Evolutionary conservation across 1,140 invertebrate species (phyloP), one percentile per base, ranked within the genome.

Genomic region (Gryon sp.): DNA sequence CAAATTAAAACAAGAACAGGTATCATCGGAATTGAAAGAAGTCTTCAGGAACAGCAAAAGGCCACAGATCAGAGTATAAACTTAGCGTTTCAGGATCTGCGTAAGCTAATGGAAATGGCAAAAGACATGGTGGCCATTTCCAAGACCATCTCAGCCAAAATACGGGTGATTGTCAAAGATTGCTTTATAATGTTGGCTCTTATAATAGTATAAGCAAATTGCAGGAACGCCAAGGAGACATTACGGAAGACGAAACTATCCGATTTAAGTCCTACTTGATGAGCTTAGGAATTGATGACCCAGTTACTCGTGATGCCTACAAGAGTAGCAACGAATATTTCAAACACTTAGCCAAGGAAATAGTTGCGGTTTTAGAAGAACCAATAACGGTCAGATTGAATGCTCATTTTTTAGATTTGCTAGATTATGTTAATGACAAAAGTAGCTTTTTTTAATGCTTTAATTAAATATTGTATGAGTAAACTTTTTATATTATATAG

Each of bases 181-280:
- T 45, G 19, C 15, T 40, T 79, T 5, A n/a, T 32, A 4, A n/a
- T 78, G 41, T 80, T 79, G 50, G 18, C 74, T 70, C 46, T 83
- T 52, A 78, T 87, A 86, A 85, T 85, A n/a, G n/a, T n/a, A 36
- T 75, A 62, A 78, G 69, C 78, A 66, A 62, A 84, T 91, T 90
- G 46, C 88, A 95, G 91, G 96, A 98, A 80, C 96, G 95, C 83
- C 96, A 98, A 90, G 97, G 97, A 18, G 96, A 97, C 82, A 97
- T 99, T 70, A 98, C 96, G 7, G 97, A 99, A 86, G 98, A 99
- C 90, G 98, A 99, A 90, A 99, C 98, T 5, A 92, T 99, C 9
- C 92, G 93, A 76, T 99, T 99, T 82, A 98, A 99, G 86, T 95
- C 97, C 0, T 98, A 99, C 84, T 89, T 99, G 28, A 92, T 99